Evolutionary conservation across 2,797 vertebrate genomes (phyloP), one percentile per base, ranked within the genome.

Genomic region (Tenualosa ilisha): DNA sequence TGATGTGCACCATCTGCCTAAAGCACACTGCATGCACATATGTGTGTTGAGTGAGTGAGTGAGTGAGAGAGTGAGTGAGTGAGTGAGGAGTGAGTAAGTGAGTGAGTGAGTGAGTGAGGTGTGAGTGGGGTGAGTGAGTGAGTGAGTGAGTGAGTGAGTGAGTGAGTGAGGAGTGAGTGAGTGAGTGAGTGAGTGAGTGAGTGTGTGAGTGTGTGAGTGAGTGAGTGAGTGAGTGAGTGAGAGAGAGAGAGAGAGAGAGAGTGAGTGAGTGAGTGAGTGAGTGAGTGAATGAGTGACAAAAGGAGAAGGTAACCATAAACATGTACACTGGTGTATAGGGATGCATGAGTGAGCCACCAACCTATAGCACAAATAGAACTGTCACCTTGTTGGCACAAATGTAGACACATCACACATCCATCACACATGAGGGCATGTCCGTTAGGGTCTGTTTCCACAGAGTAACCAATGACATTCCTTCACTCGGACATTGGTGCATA

Each of bases 1-100:
- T 79, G 72, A 79, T 79, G 20, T 43, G 37, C 72, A 46, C 72
- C 72, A 79, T 79, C 72, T 79, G 72, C 37, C 15, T 79, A 1
- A 68, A 79, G 84, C 56, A 56, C 17, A 56, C 54, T 56, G 54
- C 54, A 11, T 20, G 17, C 53, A 46, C 49, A 56, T 46, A 31
- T 37, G 26, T 22, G 26, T 79, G 72, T 22, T 31, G 63, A 13
- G 63, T 31, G 63, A 13, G 63, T 31, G 31, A 63, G 63, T 43
- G 51, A 13, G 51, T 13, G 51, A 3, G 26, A 0, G 31, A 31
- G 31, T 31, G 31, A 46, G 46, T 4, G 46, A 46, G 61, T 22
- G 20, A 8, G 61, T 6, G 61, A n/a, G n/a, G n/a, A n/a, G n/a
- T n/a, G n/a, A n/a, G n/a, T n/a, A n/a, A 22, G 54, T 7, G 54